Conservation (phyloP, 1,140 invertebrate genomes). For the Pectinophora gossypiella region DNA sequence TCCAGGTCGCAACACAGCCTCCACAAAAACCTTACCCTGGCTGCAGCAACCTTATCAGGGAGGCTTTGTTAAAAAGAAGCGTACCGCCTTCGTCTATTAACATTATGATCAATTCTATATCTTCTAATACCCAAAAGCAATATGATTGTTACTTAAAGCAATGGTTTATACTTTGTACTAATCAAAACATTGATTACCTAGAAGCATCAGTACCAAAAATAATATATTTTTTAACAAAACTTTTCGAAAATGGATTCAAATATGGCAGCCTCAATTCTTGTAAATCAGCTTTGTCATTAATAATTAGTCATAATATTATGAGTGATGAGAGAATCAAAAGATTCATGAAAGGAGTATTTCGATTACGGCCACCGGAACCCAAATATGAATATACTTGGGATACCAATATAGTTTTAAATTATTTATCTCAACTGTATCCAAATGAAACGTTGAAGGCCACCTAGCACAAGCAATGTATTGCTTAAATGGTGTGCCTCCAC, state of each 20-base stretch:
- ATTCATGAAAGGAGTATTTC: not conserved
- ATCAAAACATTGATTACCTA: not conserved
- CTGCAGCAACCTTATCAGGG: not conserved
- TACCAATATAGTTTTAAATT: not conserved
- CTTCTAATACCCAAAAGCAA: not conserved
- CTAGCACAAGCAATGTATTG: no score
- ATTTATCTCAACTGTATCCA: not conserved
- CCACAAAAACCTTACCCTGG: not conserved
- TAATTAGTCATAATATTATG: not conserved
- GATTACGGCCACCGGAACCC: no score
- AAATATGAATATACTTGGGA: constrained; percentile 2
- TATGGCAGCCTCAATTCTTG: not conserved
- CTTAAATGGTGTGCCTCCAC: no score
- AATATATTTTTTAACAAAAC: not conserved
- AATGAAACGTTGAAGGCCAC: no score
- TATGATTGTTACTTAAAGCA: no score
- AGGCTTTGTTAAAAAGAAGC: not conserved
- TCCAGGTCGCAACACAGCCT: not conserved
- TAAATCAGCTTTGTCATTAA: no score
- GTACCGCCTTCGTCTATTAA: not conserved
- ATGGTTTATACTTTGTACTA: not conserved
- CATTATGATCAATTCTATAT: not conserved
- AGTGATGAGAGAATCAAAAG: not conserved
- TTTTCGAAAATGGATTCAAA: not conserved
- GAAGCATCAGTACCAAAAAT: not conserved